Base-by-base conservation (phyloP, 2,797 vertebrate species). In the Trematomus bernacchii region DNA sequence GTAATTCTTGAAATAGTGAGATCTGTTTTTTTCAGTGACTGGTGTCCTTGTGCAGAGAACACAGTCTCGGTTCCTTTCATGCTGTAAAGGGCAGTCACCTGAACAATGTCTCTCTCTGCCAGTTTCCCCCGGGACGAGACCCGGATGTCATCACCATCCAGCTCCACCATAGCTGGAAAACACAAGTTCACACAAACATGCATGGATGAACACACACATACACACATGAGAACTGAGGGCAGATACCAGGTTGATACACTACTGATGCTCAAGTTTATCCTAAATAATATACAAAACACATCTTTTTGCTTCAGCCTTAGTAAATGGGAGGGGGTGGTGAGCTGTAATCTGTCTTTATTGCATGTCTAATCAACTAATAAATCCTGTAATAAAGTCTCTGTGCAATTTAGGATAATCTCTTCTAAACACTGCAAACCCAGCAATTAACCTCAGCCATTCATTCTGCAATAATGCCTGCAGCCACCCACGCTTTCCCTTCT, bases 41-140 rank as follows among this genome's bases (percentile, higher is more conserved):
- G 27, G 14, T 23, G 4, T 72, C 3, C 2, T 15, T 51, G n/a
- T 59, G 50, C 43, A 37, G 30, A 58, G 11, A 71, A 71, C 47
- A 5, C 14, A 63, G 37, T 42, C 13, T 21, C 3, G 43, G 11
- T 43, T 43, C 69, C 42, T 77, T 55, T 65, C 40, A 70, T 16
- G 57, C 19, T 57, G 12, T 67, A 57, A 76, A 68, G 60, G 1
- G 27, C 54, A 52, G 40, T 94, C 94, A 99, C 97, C 97, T 99
- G 97, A 71, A 98, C 97, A 7, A 99, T 98, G 93, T 99, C 97
- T 37, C 97, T 92, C 86, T 99, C 97, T 0, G 97, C 97, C 82
- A 96, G 92, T 88, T 96, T 97, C 51, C 97, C 98, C 43, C 97
- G 92, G 46, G 98, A 99, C 8, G 98, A 98, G 85, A 99, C 94